phyloP scores from a whole-genome alignment of 2,797 vertebrate species.

The Lacerta bilineata region DNA sequence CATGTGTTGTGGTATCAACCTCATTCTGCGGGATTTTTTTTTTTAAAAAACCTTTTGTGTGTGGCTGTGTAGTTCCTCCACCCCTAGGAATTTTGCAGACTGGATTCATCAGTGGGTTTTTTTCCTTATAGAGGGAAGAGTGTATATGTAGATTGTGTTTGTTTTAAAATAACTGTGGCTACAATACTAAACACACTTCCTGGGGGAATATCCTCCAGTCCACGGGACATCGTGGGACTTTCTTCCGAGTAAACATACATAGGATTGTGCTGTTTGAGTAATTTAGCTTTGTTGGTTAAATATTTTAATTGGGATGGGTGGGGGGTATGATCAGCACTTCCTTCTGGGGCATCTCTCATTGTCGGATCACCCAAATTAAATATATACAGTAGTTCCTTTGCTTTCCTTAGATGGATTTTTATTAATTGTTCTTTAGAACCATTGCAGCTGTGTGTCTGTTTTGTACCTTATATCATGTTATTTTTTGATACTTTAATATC shows the following conservation, averaged over 20 bases:
- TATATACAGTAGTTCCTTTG: background rate
- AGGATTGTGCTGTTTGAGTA: background rate
- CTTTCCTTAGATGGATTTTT: background rate
- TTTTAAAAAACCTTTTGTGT: constrained; percentile 10
- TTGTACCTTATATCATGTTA: background rate
- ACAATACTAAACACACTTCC: background rate
- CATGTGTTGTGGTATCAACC: background rate
- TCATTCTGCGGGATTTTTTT: constrained; percentile 20
- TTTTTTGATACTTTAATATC: background rate
- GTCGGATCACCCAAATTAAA: background rate
- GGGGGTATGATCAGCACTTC: background rate
- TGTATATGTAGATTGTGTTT: background rate
- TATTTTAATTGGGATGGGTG: background rate
- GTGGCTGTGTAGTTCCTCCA: constrained; percentile 13
- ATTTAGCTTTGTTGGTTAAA: background rate
- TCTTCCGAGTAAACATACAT: background rate
- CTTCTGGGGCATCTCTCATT: background rate
- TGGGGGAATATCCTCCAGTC: background rate
- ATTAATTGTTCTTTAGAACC: background rate
- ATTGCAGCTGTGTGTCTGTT: background rate
- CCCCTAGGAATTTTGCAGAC: constrained; percentile 22
- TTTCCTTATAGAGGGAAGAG: no score
- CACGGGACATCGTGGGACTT: background rate
- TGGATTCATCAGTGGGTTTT: background rate
- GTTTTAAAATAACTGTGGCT: constrained; percentile 12